These are phyloP conservation scores for Pogonomyrmex barbatus DNA, from an alignment of 1,140 invertebrate species.

Conservation along the genomic window DNA sequence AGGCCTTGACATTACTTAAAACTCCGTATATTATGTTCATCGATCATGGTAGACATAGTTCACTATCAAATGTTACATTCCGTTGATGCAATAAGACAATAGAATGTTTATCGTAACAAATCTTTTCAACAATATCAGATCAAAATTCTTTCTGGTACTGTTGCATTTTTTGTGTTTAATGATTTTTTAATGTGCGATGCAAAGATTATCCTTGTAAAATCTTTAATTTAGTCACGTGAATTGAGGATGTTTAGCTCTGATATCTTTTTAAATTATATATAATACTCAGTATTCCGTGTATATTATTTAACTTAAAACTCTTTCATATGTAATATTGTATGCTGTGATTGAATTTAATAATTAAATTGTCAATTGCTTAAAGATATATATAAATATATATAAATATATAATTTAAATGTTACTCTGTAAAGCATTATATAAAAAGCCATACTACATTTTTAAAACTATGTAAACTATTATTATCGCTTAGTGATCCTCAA, in stretches of 20 bases:
- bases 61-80: constrained; percentile 69
- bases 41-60: constrained; percentile 64
- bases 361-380: constrained; percentile 73
- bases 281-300: constrained; percentile 67
- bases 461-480: constrained; percentile 69
- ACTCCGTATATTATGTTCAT: constrained; percentile 53
- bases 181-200: constrained; percentile 63
- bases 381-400: constrained; percentile 63
- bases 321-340: constrained; percentile 66
- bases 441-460: constrained; percentile 63
- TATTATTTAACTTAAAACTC: constrained; percentile 64
- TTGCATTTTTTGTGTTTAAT: constrained; percentile 70
- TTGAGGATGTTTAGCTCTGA: constrained; percentile 56
- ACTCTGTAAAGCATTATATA: constrained; percentile 63
- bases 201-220: constrained; percentile 56
- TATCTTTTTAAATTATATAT: constrained; percentile 54
- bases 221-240: constrained; percentile 35
- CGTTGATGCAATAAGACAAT: constrained; percentile 61
- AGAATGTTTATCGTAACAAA: constrained; percentile 46
- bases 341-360: constrained; percentile 74
- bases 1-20: constrained; percentile 72
- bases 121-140: constrained; percentile 51
- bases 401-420: constrained; percentile 67
- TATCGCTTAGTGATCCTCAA: constrained; percentile 53
- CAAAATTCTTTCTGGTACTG: constrained; percentile 49